phyloP scores from a whole-genome alignment of 2,113 vertebrate genomes.

The Neoarius graeffei region DNA sequence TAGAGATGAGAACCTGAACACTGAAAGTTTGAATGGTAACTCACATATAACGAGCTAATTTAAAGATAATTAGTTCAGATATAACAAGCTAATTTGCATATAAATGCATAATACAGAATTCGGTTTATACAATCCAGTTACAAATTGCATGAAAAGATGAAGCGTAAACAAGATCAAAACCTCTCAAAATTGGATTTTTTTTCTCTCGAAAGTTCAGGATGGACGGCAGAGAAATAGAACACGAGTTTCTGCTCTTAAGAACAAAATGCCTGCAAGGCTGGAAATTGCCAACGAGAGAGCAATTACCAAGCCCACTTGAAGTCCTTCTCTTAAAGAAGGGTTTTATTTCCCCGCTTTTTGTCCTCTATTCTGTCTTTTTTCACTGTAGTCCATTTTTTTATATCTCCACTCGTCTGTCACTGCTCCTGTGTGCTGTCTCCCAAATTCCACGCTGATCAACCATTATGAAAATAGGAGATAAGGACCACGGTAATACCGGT shows the following conservation, averaged over 20 bases:
- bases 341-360: neutral
- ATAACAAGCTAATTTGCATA: conserved; percentile 13
- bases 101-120: neutral
- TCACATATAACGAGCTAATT: conserved; percentile 7
- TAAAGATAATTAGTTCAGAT: neutral
- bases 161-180: neutral
- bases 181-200: neutral
- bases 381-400: neutral
- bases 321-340: neutral
- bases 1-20: neutral
- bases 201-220: neutral
- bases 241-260: conserved; percentile 9
- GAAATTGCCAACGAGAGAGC: conserved; percentile 30
- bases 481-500: neutral
- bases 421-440: neutral
- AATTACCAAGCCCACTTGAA: conserved; percentile 36
- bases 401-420: neutral
- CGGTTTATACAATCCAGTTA: neutral
- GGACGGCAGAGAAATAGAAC: neutral
- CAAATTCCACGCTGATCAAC: conserved; percentile 25
- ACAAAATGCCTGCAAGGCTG: neutral
- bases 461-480: conserved; percentile 28
- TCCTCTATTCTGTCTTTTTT: neutral
- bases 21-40: neutral
- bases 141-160: neutral